Evolutionary conservation across 1,140 invertebrate species (phyloP), one percentile per base, ranked within the genome.

Genomic region (Goniozus legneri): DNA sequence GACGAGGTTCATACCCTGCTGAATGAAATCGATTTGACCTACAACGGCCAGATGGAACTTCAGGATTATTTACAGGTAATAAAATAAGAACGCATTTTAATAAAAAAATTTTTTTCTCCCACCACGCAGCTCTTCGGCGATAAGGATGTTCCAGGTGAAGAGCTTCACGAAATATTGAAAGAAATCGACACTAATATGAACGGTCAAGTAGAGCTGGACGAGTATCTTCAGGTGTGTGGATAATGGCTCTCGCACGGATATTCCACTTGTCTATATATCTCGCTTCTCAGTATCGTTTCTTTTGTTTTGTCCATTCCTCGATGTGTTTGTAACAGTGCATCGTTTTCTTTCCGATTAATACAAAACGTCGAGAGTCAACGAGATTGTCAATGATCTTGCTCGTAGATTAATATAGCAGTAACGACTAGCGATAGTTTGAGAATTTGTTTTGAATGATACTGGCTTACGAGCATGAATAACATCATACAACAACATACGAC

Each of bases 171-270:
- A 75, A 95, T 99, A 70, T 83, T 99, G 49, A 86, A 82, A 72
- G 96, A 99, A 83, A 97, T 98, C 67, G 97, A 99, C 82, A 89
- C 96, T 64, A 98, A 98, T 79, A 95, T 95, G 84, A 99, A 99
- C 79, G 97, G 97, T 64, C 92, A 98, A 82, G 92, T 99, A 66
- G 96, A 99, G 77, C 82, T 98, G 65, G 93, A 96, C 70, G 96
- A 99, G 79, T 99, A 97, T 77, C 82, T 99, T 69, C 94, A 98
- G 91, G 95, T 98, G 83, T 69, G 66, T 68, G 52, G 52, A 56
- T n/a, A n/a, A n/a, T n/a, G n/a, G n/a, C 35, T 41, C 24, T 54
- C 40, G 36, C 32, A 39, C 20, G 21, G 36, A 44, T 41, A 35
- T 46, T n/a, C 48, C 27, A 20, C 40, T 44, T 24, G 12, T 8